Base-by-base conservation (phyloP, 1,140 invertebrate species). In the Psix sp. region DNA sequence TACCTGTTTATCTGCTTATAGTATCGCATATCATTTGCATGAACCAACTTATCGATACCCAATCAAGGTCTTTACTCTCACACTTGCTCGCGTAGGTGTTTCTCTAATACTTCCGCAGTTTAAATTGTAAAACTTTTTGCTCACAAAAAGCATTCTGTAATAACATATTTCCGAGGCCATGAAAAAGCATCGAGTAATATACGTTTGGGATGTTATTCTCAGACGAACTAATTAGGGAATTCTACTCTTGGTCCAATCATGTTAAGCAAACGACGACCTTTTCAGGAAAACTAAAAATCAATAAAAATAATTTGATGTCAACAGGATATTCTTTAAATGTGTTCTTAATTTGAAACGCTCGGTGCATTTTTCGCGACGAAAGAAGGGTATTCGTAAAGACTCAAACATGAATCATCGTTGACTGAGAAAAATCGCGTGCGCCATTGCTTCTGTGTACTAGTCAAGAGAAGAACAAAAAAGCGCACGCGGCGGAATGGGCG, bases 1-100 rank as follows among this genome's bases (percentile, higher is more conserved):
- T 65, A 46, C 60, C 65, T 72, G 59, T 60, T 72, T 65, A 63
- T 72, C 52, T 52, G 26, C 33, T 48, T 45, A 72, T 52, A 43
- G 36, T 57, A 63, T 59, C 59, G 3, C n/a, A 24, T 71, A 46
- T 51, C 63, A 72, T 72, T 72, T 72, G 52, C 68, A 54, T 72
- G 29, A 40, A 65, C 31, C 21, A 40, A 65, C 46, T 72, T 57
- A 49, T 71, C 65, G 54, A 59, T 52, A 56, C 16, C 14, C 29
- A 6, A 36, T 11, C 38, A 45, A 10, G 15, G 11, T 5, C 7
- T 17, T 36, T 13, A 16, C 29, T 18, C 15, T n/a, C 11, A 11
- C 36, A 24, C 40, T 36, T 11, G 29, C n/a, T 67, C 9, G 36
- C 16, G 31, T 45, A 17, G 45, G 36, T 38, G 20, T 9, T 67